Evolutionary conservation across 2,113 vertebrate genomes (phyloP).

Genomic region (Nothobranchius furzeri): DNA sequence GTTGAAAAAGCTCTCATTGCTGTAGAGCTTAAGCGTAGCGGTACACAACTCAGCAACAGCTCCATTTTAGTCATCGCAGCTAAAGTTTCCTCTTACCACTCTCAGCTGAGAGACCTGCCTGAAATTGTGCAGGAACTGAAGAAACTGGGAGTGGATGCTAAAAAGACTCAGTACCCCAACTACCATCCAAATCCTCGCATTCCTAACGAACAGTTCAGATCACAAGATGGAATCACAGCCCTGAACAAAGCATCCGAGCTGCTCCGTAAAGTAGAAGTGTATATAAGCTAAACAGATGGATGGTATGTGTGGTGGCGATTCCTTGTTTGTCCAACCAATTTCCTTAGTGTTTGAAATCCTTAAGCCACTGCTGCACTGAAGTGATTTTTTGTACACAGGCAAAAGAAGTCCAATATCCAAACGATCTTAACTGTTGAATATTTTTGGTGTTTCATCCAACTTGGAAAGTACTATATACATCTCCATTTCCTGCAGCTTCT

Average conservation of each 20-base stretch:
- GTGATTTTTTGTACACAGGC: too few species aligned
- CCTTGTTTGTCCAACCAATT: too few species aligned
- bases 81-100: constrained; percentile 52
- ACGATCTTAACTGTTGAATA: too few species aligned
- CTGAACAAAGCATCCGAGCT: constrained; percentile 66
- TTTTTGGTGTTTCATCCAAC: too few species aligned
- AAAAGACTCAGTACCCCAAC: constrained; percentile 82
- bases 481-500: too few species aligned
- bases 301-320: too few species aligned
- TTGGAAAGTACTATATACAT: too few species aligned
- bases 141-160: constrained; percentile 71
- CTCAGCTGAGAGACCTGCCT: constrained; percentile 56
- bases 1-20: constrained; percentile 82
- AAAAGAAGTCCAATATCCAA: too few species aligned
- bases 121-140: constrained; percentile 58
- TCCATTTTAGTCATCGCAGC: constrained; percentile 66
- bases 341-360: too few species aligned
- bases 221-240: constrained; percentile 58
- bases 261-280: constrained; percentile 56
- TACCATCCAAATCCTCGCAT: constrained; percentile 71
- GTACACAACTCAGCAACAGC: constrained; percentile 29
- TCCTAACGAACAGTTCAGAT: constrained; percentile 71
- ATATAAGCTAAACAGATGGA: constrained; percentile 46
- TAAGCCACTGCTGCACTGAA: too few species aligned
- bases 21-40: constrained; percentile 65